phyloP scores from a whole-genome alignment of 2,797 vertebrate species.

The Pteronotus mesoamericanus region DNA sequence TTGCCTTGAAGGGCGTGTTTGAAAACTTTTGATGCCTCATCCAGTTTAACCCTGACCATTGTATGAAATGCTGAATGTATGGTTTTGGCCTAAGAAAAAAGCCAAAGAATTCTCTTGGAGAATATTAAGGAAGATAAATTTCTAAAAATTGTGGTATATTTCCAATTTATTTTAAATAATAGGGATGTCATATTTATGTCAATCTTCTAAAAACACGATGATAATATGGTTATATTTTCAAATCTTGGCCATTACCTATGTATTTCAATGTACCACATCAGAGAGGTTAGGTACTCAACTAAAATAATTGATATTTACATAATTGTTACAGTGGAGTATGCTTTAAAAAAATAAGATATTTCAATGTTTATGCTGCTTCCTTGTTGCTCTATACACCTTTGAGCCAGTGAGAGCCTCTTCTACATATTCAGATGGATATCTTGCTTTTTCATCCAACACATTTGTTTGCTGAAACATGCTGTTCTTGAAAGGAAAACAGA shows the following conservation, averaged over 20 bases:
- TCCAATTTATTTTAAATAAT: constrained; percentile 7
- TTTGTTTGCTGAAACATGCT: not conserved
- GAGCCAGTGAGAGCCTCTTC: not conserved
- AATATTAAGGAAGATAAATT: not conserved
- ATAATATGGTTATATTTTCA: not conserved
- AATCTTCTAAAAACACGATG: not conserved
- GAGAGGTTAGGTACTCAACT: not conserved
- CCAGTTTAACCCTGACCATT: not conserved
- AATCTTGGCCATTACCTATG: not conserved
- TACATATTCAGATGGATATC: not conserved
- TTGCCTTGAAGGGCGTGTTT: not conserved
- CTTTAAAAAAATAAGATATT: not conserved
- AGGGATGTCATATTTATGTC: not conserved
- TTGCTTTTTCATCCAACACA: constrained; percentile 7
- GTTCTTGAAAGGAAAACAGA: not conserved
- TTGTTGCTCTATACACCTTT: not conserved
- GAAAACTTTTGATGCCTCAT: not conserved
- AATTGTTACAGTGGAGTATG: not conserved
- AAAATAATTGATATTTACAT: not conserved
- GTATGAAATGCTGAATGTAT: not conserved
- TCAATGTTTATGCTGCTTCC: not conserved
- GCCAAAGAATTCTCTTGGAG: not conserved
- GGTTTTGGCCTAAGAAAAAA: not conserved
- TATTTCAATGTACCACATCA: not conserved
- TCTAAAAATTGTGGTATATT: not conserved